Base-by-base conservation (phyloP, 2,113 vertebrate species). In the Pachyramphus minor region DNA sequence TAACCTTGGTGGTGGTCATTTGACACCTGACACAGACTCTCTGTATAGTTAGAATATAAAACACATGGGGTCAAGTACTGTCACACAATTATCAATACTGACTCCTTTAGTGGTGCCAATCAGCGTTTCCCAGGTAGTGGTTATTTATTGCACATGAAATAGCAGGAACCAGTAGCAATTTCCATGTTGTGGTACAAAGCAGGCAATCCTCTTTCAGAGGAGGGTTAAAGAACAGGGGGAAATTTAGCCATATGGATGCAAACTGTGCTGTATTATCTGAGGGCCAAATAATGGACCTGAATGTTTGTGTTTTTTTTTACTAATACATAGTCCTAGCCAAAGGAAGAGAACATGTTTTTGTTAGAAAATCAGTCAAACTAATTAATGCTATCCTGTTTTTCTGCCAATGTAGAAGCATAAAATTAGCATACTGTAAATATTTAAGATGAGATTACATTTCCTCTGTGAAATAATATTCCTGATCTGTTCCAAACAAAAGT, bases 361-460 rank as follows among this genome's bases (percentile, higher is more conserved):
- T 50, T 73, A 85, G 59, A 64, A 93, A 94, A 91, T 69, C 90
- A 90, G 60, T 92, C 82, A 80, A 47, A 74, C 28, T 95, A 94
- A 96, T 96, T 92, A 92, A 95, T 81, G 76, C 37, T 69, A 83
- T 88, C 93, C 82, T 92, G 50, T 44, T 84, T 93, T 78, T 89
- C 50, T 89, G 86, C 76, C 94, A 95, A 91, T 1, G 5, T 49
- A 72, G 69, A 94, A 83, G 45, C 71, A 96, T 64, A 89, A 95
- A 95, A 95, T 91, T 78, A 92, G 73, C 86, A 95, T 90, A 93
- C 63, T 81, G 82, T 93, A 96, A 95, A 95, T 93, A 95, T 95
- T 95, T 94, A 82, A 95, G 21, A 90, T 79, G 64, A 95, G 47
- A 91, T 92, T 89, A 81, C 47, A 64, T 81, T 90, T 87, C 55